These are phyloP conservation scores for Chauna torquata DNA, from an alignment of 2,113 vertebrate genomes.

Conservation along the genomic window DNA sequence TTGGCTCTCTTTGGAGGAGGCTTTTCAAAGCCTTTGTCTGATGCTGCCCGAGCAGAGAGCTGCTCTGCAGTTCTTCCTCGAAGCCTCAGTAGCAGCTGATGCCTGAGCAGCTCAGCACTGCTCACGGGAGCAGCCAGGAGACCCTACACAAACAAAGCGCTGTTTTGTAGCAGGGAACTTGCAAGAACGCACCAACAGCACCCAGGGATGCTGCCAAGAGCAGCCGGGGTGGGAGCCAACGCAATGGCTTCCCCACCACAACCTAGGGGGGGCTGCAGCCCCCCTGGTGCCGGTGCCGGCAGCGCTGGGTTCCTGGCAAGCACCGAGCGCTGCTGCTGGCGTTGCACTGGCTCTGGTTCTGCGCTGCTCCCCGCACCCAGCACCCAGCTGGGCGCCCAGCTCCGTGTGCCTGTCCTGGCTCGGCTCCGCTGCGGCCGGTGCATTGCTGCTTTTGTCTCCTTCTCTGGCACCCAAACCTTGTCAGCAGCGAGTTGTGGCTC, in stretches of 20 bases:
- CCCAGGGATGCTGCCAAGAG: background rate
- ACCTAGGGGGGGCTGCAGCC: accelerated
- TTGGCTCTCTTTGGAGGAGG: background rate
- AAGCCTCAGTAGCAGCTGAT: accelerated
- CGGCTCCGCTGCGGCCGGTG: background rate
- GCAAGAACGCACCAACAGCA: background rate
- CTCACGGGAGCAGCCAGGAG: accelerated
- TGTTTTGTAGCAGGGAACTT: background rate
- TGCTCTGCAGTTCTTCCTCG: background rate
- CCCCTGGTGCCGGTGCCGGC: background rate
- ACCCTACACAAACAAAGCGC: accelerated
- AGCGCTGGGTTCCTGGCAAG: background rate
- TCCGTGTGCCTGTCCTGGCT: accelerated
- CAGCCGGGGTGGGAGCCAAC: background rate
- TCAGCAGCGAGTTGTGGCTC: conserved; percentile 53
- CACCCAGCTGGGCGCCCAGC: background rate
- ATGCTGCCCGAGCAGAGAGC: background rate
- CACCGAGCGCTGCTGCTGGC: background rate
- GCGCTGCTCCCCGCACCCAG: background rate
- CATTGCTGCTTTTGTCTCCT: background rate
- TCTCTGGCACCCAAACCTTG: background rate
- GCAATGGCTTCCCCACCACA: accelerated
- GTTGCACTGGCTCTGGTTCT: background rate
- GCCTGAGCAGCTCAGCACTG: accelerated
- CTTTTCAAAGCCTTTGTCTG: background rate